Evolutionary conservation across 2,113 vertebrate species (phyloP), one percentile per base, ranked within the genome.

Genomic region (Donacobius atricapilla): DNA sequence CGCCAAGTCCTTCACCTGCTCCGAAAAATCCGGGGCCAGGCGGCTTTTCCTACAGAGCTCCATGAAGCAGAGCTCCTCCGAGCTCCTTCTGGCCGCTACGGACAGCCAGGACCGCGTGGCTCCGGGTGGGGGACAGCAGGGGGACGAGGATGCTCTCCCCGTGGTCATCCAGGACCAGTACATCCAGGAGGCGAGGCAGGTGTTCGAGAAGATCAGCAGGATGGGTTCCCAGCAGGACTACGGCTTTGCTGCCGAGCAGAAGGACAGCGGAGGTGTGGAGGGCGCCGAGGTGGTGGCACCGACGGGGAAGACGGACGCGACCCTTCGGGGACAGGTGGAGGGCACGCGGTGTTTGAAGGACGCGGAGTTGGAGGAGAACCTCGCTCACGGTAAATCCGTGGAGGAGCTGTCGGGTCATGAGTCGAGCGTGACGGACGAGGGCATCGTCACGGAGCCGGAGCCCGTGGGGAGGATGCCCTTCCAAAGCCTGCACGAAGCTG

Each of bases 1-100:
- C 0, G 98, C 99, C 25, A 99, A 99, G 90, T 99, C 99, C 4
- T 99, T 99, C 94, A 99, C 99, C 33, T 99, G 98, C 96, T 99
- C 99, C 0, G 99, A 99, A 58, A 99, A 99, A 95, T 97, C 98
- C 0, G 70, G 96, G 25, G 94, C 93, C 1, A 96, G 88, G 61
- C 95, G 90, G 69, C 95, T 97, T 73, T 95, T 97, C 50, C 92
- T 97, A 7, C 95, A 97, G 24, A 93, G 95, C 33, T 7, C 97
- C 76, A 97, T 99, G 80, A 98, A 99, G 78, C 98, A 98, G 85
- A 99, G 99, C 90, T 98, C 98, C 71, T 99, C 99, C 0, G 99
- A 99, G 94, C 99, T 99, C 54, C 97, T 98, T 85, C 98, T 99
- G 79, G 98, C 98, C 76, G 95, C 95, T 2, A 37, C 95, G 0